Evolutionary conservation across 2,113 vertebrate genomes (phyloP), one percentile per base, ranked within the genome.

Genomic region (Gambusia holbrooki): DNA sequence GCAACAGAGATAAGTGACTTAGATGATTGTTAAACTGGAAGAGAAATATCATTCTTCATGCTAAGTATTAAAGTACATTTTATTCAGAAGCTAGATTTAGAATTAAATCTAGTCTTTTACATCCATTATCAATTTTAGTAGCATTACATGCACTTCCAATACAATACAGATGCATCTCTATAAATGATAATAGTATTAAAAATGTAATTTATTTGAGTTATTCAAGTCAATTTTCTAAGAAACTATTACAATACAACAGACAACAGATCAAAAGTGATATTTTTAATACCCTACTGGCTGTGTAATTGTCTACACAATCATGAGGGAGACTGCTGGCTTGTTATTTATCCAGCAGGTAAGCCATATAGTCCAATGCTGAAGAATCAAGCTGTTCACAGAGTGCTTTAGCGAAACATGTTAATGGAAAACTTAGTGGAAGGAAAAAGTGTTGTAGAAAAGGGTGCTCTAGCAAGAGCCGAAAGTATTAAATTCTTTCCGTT

Each of bases 1-100:
- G 84, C 60, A 70, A 58, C 76, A 15, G 70, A 83, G 91, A 90
- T 91, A 90, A 89, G 78, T 83, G 72, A 69, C 87, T 73, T 54
- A 76, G 74, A 81, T 73, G 82, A 80, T 84, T 85, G 79, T 74
- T 73, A 73, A 72, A 86, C 72, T 4, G 12, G 82, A 66, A 68
- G 68, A 71, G 25, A 35, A 79, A 81, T 71, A 14, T 29, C n/a
- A 80, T 74, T 76, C n/a, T 72, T 81, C 64, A 78, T 89, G 85
- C 65, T 76, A 8, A 60, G 12, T 68, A 30, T 60, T 14, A 62
- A 73, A 33, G 58, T n/a, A 29, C 27, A 15, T 37, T 64, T 25
- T 45, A 76, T 58, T 28, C 30, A 1, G 29, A 27, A 70, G 27
- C 42, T 33, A 29, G 37, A 42, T 68, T 62, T 63, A 7, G 62